A percentile compares a stretch with the other conserved stretches of the same genome.
phyloP scores from a whole-genome alignment of 2,113 vertebrate species.

The Gallinago jamesoni region DNA sequence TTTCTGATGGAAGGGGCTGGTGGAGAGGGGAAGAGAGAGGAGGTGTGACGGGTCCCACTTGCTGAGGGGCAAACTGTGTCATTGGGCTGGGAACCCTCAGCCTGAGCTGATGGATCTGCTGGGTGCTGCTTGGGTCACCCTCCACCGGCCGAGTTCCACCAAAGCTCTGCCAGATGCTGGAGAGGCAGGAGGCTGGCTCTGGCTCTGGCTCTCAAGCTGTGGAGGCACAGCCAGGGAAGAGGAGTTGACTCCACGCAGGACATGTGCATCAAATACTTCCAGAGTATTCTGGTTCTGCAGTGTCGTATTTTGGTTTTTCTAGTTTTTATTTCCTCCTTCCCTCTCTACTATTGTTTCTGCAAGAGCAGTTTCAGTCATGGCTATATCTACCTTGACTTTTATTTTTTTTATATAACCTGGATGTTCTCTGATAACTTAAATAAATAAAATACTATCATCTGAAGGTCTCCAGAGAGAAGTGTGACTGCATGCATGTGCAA shows the following conservation, averaged over 20 bases:
- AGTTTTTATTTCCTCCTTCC: background rate
- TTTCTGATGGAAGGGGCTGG: background rate
- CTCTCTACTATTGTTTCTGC: background rate
- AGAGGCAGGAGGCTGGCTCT: background rate
- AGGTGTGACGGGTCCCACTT: background rate
- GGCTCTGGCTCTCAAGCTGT: background rate
- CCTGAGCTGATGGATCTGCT: background rate
- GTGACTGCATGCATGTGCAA: background rate
- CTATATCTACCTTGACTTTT: background rate
- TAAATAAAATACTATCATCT: background rate
- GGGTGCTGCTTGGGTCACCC: background rate
- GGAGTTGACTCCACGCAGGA: fast-evolving
- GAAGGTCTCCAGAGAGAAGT: background rate
- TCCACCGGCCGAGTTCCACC: background rate
- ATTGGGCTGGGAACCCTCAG: background rate
- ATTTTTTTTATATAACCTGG: background rate
- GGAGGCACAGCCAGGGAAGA: background rate
- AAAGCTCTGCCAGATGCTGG: background rate
- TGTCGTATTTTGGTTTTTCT: background rate
- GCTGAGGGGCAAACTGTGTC: background rate
- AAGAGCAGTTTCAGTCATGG: background rate
- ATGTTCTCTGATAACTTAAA: background rate
- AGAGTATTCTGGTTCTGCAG: background rate
- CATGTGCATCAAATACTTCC: background rate
- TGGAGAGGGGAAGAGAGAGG: background rate